Evolutionary conservation across 2,888 invertebrate species (phyloP), one percentile per base, ranked within the genome.

Genomic region (Odontothrips loti): DNA sequence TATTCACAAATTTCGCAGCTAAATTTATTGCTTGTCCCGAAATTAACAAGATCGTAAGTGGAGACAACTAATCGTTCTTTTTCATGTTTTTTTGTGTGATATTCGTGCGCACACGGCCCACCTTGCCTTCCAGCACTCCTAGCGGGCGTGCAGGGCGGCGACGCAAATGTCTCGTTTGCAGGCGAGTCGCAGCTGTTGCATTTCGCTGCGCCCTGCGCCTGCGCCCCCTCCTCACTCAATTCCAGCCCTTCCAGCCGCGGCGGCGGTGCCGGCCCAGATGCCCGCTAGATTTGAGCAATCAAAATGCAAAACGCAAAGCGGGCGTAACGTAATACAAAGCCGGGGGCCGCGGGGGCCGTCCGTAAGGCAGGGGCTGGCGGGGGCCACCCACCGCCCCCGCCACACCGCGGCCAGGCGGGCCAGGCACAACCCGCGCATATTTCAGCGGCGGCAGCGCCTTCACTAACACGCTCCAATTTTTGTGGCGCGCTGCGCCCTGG

Each of bases 301-400:
- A 75, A 75, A 75, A 75, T 75, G 68, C 68, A 75, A 75, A 75
- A 75, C 68, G 68, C 68, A 23, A 75, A 75, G 68, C 27, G 68
- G 68, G 68, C 68, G 68, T 23, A 75, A 75, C 68, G 68, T 75
- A 75, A 75, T 75, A 75, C 68, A 75, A 75, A 75, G 68, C 68
- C 23, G 23, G 6, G 34, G 34, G 68, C 68, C 23, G 23, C 12
- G 34, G 34, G 34, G 34, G 34, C 34, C 3, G 34, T 43, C 34
- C 34, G 34, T 43, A 43, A 43, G 3, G 68, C 68, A 3, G 11
- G 23, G 27, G 9, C 9, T 1, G 23, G 68, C 23, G 68, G 63
- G 63, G 58, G n/a, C n/a, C n/a, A n/a, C 51, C 51, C 15, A 2
- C 51, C 6, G 15, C 15, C 51, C 51, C 51, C 51, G 51, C 51